Percentiles rank a stretch among this genome's conserved stretches.
Conservation (phyloP, 2,113 vertebrate species). For the Dicerorhinus sumatrensis region DNA sequence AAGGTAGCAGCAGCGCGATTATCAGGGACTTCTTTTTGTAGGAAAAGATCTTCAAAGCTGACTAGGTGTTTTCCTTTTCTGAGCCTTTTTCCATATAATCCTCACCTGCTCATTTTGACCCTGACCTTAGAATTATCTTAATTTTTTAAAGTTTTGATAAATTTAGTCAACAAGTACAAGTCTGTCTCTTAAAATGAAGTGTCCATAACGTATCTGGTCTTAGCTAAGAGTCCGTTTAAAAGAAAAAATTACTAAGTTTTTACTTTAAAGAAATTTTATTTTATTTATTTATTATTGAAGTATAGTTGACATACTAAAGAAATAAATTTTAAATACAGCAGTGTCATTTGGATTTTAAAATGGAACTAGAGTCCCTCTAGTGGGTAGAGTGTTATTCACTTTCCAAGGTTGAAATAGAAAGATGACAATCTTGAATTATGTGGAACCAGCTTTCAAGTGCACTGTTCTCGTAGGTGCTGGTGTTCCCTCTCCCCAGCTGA, state of each 20-base stretch:
- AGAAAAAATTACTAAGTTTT: not conserved
- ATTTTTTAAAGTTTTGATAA: conserved; percentile 23
- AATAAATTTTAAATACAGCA: not conserved
- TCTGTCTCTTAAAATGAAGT: conserved; percentile 23
- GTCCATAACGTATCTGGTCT: not conserved
- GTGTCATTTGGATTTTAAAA: conserved; percentile 33
- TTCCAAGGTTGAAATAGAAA: not conserved
- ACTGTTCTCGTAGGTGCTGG: not conserved
- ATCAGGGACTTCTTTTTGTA: not conserved
- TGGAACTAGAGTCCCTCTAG: conserved; percentile 79
- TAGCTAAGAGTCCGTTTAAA: not conserved
- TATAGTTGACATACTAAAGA: not conserved
- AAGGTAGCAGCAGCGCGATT: not conserved
- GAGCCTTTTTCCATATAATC: not conserved
- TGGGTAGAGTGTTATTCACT: conserved; percentile 51
- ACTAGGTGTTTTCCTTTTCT: not conserved
- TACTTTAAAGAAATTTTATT: conserved; percentile 23
- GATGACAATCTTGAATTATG: not conserved
- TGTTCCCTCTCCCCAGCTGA: not conserved
- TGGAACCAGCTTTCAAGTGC: conserved; percentile 16
- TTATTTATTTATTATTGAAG: too few relatives aligned
- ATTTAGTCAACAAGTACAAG: not conserved
- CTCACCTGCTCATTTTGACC: not conserved
- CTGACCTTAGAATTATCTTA: not conserved
- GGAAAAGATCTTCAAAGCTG: not conserved